These are phyloP conservation scores for Eupithecia pulchellata DNA, from an alignment of 2,888 invertebrate genomes.

Conservation along the genomic window DNA sequence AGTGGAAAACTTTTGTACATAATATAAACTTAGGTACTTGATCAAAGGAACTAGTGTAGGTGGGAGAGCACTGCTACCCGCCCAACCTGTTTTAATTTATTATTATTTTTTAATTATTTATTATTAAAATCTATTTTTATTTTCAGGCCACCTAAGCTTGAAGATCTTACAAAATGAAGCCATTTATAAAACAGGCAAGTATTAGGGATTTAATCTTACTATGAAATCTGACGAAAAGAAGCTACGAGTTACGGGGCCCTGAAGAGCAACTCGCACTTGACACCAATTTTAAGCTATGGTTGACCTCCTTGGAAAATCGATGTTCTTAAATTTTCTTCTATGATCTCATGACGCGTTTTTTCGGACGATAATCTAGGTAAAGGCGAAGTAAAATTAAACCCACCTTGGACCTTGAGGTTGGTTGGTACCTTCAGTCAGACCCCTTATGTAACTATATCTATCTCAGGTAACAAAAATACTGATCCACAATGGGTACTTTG, in stretches of 20 bases:
- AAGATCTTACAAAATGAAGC: conserved; percentile 63
- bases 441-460: too few species aligned
- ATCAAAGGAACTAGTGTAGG: too few species aligned
- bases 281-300: conserved; percentile 3
- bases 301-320: conserved; percentile 8
- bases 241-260: not conserved
- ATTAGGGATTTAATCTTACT: not conserved
- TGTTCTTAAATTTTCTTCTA: conserved; percentile 10
- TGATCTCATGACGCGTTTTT: not conserved
- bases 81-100: not conserved
- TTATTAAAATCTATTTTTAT: too few species aligned
- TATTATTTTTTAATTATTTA: not conserved
- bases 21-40: too few species aligned
- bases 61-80: too few species aligned
- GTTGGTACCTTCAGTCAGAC: not conserved
- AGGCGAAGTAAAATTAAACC: not conserved
- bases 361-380: conserved; percentile 1
- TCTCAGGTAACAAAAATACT: too few species aligned
- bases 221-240: not conserved
- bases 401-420: not conserved
- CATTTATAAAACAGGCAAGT: conserved; percentile 72
- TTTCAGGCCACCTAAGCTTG: conserved; percentile 36
- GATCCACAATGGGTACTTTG: too few species aligned
- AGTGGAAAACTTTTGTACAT: not conserved
- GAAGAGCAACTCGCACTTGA: conserved; percentile 7